Conservation (phyloP, 2,797 vertebrate species). For the Synanceia verrucosa region DNA sequence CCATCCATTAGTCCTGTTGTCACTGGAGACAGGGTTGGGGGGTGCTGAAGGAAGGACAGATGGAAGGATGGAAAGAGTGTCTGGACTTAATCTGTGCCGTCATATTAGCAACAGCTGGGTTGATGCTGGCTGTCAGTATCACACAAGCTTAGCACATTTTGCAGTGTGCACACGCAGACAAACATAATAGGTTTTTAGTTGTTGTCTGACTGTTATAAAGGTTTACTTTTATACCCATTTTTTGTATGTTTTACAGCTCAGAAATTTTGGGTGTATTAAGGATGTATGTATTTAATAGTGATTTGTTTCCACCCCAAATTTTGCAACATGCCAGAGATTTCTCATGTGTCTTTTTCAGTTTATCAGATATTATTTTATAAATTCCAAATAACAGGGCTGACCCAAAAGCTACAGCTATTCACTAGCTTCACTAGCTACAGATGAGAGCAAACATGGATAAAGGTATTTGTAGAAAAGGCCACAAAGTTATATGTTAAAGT, state of each 20-base stretch:
- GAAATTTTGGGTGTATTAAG: neutral
- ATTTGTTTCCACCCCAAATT: neutral
- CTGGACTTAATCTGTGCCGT: constrained; percentile 68
- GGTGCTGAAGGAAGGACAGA: constrained; percentile 37
- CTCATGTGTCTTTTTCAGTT: neutral
- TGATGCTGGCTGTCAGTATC: constrained; percentile 34
- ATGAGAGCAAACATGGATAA: no score
- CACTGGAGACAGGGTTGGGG: constrained; percentile 41
- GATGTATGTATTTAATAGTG: neutral
- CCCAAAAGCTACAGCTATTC: no score
- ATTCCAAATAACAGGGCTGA: neutral
- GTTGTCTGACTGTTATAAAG: neutral
- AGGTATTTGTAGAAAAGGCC: no score
- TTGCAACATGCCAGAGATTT: neutral
- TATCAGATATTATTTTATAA: neutral
- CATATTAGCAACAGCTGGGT: constrained; percentile 68
- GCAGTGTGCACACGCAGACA: neutral
- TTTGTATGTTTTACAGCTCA: neutral
- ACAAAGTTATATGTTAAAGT: no score
- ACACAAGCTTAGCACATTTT: neutral
- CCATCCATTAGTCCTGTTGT: constrained; percentile 55
- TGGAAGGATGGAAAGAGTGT: constrained; percentile 42
- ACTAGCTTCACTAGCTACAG: no score
- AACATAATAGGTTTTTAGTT: neutral
- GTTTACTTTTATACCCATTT: neutral